phyloP scores from a whole-genome alignment of 2,113 vertebrate species.

The Rhagologus leucostigma region DNA sequence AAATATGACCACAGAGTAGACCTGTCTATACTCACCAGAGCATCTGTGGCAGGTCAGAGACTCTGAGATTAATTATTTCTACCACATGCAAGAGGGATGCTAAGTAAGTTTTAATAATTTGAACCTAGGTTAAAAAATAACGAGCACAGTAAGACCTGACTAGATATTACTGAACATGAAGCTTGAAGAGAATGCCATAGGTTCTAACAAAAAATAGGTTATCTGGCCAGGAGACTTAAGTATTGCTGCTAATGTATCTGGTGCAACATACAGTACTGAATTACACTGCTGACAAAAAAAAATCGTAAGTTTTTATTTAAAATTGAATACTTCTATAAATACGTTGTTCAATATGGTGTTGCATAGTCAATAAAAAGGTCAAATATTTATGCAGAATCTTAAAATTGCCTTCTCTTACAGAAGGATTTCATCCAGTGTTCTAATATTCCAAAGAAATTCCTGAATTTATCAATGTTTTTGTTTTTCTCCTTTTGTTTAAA shows the following conservation, averaged over 20 bases:
- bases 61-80: background rate
- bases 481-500: background rate
- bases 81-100: background rate
- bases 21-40: background rate
- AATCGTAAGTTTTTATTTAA: fast-evolving
- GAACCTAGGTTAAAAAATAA: background rate
- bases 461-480: background rate
- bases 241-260: background rate
- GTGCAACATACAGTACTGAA: background rate
- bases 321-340: background rate
- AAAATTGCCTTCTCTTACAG: background rate
- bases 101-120: background rate
- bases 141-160: background rate
- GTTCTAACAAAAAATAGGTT: background rate
- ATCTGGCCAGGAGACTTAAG: background rate
- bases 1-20: background rate
- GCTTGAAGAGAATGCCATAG: background rate
- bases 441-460: background rate
- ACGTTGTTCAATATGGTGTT: background rate
- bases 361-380: background rate
- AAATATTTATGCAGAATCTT: background rate
- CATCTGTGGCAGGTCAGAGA: background rate
- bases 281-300: background rate
- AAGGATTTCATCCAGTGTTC: background rate
- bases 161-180: background rate